These are phyloP conservation scores for Sesamia nonagrioides DNA, from an alignment of 1,140 invertebrate species.

Conservation along the genomic window DNA sequence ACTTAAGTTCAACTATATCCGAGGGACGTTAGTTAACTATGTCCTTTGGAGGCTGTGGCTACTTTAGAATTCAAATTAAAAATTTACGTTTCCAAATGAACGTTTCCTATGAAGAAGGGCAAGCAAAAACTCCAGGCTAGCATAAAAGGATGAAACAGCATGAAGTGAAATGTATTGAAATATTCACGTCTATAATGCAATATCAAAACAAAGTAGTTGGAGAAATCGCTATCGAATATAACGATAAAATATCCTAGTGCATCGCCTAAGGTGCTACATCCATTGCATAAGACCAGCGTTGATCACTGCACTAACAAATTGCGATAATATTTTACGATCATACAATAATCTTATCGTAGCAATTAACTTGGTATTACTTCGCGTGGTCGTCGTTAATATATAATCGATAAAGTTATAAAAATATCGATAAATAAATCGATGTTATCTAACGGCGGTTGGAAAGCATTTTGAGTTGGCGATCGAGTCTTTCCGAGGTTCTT, in stretches of 20 bases:
- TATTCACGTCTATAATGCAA: background rate
- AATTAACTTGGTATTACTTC: conserved; percentile 54
- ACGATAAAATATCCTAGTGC: conserved; percentile 11
- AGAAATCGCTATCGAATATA: background rate
- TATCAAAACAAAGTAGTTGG: background rate
- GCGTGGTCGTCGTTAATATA: conserved; percentile 38
- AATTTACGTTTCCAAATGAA: too few species aligned
- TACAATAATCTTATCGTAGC: conserved; percentile 57
- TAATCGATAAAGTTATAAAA: conserved; percentile 44
- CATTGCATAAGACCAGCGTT: conserved; percentile 35
- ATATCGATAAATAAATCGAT: conserved; percentile 41
- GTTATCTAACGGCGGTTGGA: conserved; percentile 35
- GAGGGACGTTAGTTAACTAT: too few species aligned
- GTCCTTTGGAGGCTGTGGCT: too few species aligned
- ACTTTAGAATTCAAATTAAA: too few species aligned
- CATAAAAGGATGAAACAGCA: too few species aligned
- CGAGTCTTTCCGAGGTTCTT: background rate
- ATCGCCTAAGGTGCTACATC: conserved; percentile 11
- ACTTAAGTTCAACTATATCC: too few species aligned
- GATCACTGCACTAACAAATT: conserved; percentile 46
- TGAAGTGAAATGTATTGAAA: background rate
- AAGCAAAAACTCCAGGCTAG: too few species aligned
- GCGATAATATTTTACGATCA: conserved; percentile 49
- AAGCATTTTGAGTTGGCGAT: conserved; percentile 2
- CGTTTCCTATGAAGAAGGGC: too few species aligned